Evolutionary conservation across 2,888 invertebrate genomes (phyloP), one percentile per base, ranked within the genome.

Genomic region (Hybos culiciformis): DNA sequence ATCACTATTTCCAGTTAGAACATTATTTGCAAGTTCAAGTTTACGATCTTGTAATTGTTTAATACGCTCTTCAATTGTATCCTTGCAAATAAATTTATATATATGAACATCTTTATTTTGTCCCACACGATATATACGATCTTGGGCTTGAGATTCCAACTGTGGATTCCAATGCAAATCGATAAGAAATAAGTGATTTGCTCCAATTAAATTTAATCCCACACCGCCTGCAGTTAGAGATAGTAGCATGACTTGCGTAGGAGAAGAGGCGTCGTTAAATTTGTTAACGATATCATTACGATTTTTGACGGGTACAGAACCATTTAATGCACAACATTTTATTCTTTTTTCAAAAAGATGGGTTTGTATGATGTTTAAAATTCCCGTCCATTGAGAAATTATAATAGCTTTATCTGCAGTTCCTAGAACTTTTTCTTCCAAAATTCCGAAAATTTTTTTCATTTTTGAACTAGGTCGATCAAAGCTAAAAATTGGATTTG

Each of bases 131-230:
- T 93, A 92, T 48, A 96, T 81, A 47, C 96, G 73, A 69, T 96
- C 96, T 67, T 87, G 88, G 0, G 94, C 96, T 65, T 96, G 96
- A 34, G 80, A 74, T 66, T 97, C 96, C 37, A 96, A 67, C 57
- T 94, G 93, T 0, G 96, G 96, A 73, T 96, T 97, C 92, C 94
- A 97, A 66, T 96, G 94, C 41, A 91, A 75, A 68, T 97, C 96
- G 18, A 92, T 64, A 24, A 97, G 69, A 23, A 94, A 73, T 37
- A 97, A 72, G 63, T 96, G 90, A 70, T 87, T 93, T 1, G 83
- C 96, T 3, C 94, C 96, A 44, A 85, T 74, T 42, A 96, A 72
- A 71, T 97, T 96, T 12, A 97, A 70, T 0, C 96, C 96, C 14
- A 93, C 92, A 20, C 94, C 96, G 37, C 94, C 96, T 33, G 96